phyloP scores from a whole-genome alignment of 2,888 invertebrate species.

The Abrostola tripartita region DNA sequence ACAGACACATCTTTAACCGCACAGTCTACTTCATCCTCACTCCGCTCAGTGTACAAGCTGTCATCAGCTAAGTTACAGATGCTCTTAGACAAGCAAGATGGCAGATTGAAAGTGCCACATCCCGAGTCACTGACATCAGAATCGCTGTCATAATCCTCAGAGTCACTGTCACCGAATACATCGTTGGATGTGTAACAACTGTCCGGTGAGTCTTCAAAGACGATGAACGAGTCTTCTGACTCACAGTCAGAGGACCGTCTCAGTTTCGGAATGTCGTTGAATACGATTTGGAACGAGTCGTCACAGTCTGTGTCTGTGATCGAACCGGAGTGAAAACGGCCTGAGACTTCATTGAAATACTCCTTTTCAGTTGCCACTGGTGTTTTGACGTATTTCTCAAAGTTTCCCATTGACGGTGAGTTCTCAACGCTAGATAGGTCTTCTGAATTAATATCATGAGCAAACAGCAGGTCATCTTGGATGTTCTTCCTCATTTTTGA shows the following conservation, averaged over 20 bases:
- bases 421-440: constrained; percentile 65
- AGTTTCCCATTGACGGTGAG: constrained; percentile 56
- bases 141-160: constrained; percentile 60
- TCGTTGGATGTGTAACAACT: constrained; percentile 80
- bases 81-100: constrained; percentile 72
- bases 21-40: constrained; percentile 80
- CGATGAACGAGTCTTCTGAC: constrained; percentile 89
- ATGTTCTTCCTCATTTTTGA: constrained; percentile 64
- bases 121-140: constrained; percentile 69
- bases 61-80: constrained; percentile 79
- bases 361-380: constrained; percentile 51
- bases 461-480: constrained; percentile 70
- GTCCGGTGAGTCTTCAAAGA: constrained; percentile 82
- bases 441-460: constrained; percentile 66
- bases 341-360: constrained; percentile 79
- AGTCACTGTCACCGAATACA: constrained; percentile 69
- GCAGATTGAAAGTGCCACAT: constrained; percentile 64
- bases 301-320: constrained; percentile 66
- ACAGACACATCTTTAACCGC: constrained; percentile 42
- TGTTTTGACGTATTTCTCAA: constrained; percentile 39
- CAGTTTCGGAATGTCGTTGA: constrained; percentile 68
- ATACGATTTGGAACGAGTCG: constrained; percentile 84
- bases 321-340: constrained; percentile 73
- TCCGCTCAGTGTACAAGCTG: constrained; percentile 69
- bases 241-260: constrained; percentile 83